Conservation (phyloP, 2,797 vertebrate genomes). For the Sebastes matsubarae region DNA sequence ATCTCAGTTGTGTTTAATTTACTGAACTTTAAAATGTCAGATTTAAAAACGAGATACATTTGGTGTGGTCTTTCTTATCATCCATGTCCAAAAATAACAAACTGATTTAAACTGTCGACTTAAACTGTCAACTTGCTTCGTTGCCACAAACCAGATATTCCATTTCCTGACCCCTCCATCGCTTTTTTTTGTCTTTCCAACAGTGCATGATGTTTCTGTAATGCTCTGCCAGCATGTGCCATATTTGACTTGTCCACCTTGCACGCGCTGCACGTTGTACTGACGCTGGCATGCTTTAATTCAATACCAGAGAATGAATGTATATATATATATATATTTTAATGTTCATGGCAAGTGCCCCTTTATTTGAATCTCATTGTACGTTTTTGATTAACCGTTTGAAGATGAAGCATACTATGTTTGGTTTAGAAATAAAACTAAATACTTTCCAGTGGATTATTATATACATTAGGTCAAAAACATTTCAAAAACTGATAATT, state of each 20-base stretch:
- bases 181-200: constrained; percentile 45
- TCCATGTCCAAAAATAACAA: neutral
- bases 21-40: neutral
- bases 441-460: neutral
- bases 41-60: neutral
- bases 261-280: constrained; percentile 52
- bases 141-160: neutral
- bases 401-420: neutral
- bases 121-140: neutral
- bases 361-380: neutral
- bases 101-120: neutral
- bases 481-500: neutral
- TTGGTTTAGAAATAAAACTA: neutral
- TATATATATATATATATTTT: neutral
- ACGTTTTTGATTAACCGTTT: neutral
- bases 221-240: constrained; percentile 40
- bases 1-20: neutral
- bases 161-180: constrained; percentile 40
- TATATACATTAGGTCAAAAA: neutral
- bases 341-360: neutral
- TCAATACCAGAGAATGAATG: neutral
- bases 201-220: constrained; percentile 52
- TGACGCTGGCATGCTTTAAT: constrained; percentile 12
- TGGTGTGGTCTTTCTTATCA: neutral
- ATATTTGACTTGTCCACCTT: constrained; percentile 37